phyloP scores from a whole-genome alignment of 2,113 vertebrate genomes.

The Ibidorhyncha struthersii region DNA sequence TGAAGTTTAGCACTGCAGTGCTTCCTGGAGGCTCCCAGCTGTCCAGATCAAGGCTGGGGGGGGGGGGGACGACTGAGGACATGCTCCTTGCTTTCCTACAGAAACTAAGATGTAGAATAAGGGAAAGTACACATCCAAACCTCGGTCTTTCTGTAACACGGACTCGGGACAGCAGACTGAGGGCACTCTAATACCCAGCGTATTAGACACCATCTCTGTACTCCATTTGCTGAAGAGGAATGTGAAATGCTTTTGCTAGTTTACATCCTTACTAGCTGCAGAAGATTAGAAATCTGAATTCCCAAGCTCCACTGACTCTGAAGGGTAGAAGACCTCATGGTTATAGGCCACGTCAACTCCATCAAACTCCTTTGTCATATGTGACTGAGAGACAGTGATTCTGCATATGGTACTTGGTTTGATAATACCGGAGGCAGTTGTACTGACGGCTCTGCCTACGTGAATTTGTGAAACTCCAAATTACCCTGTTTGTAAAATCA shows the following conservation, averaged over 20 bases:
- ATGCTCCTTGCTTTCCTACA: background rate
- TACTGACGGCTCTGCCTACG: background rate
- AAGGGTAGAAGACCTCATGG: background rate
- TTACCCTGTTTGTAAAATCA: background rate
- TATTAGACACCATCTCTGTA: background rate
- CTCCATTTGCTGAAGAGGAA: background rate
- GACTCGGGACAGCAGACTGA: background rate
- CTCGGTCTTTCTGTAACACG: accelerated
- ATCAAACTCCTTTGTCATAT: background rate
- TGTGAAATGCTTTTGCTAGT: background rate
- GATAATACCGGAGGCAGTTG: background rate
- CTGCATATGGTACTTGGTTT: background rate
- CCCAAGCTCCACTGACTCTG: background rate
- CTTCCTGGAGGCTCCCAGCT: background rate
- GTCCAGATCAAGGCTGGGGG: background rate
- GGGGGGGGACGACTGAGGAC: background rate
- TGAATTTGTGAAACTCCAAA: background rate
- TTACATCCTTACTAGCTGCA: background rate
- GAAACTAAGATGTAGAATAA: background rate
- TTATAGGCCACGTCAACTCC: background rate
- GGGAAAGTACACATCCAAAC: background rate
- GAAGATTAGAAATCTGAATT: background rate
- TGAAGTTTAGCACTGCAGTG: background rate
- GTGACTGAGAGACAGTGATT: background rate
- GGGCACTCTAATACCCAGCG: background rate